Percentiles rank a stretch among this genome's conserved stretches.
Conservation (phyloP, 2,113 vertebrate species). For the Carollia perspicillata region DNA sequence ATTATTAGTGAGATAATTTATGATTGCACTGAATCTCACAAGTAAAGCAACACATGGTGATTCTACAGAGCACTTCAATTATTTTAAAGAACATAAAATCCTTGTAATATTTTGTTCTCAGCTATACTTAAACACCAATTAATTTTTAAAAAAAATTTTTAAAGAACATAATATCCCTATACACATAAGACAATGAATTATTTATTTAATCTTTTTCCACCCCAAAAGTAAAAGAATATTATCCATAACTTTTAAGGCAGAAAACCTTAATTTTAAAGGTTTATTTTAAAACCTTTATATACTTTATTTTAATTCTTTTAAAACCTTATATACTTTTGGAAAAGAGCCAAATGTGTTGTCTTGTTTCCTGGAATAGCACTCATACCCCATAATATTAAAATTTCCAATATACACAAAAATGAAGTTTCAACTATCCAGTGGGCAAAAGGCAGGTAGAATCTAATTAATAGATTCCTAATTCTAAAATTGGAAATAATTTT, state of each 20-base stretch:
- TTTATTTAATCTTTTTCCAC: background rate
- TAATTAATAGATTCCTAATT: background rate
- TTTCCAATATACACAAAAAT: constrained; percentile 31
- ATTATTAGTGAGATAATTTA: background rate
- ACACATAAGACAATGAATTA: background rate
- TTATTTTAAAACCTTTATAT: background rate
- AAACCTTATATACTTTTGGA: constrained; percentile 2
- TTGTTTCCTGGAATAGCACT: background rate
- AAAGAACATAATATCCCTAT: background rate
- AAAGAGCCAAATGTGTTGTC: constrained; percentile 9
- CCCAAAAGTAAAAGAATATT: background rate
- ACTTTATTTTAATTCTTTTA: too few relatives aligned
- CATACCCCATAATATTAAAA: constrained; percentile 41
- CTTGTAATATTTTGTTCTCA: too few relatives aligned
- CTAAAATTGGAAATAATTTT: constrained; percentile 18
- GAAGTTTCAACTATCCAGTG: constrained; percentile 9
- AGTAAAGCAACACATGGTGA: background rate
- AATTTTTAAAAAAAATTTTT: too few relatives aligned
- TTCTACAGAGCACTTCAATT: background rate
- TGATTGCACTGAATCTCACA: background rate
- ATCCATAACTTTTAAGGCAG: background rate
- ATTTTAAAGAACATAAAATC: background rate
- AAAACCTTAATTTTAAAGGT: too few relatives aligned
- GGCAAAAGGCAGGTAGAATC: background rate
- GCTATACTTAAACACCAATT: too few relatives aligned